Base-by-base conservation (phyloP, 2,888 invertebrate species). In the Lycaena phlaeas region DNA sequence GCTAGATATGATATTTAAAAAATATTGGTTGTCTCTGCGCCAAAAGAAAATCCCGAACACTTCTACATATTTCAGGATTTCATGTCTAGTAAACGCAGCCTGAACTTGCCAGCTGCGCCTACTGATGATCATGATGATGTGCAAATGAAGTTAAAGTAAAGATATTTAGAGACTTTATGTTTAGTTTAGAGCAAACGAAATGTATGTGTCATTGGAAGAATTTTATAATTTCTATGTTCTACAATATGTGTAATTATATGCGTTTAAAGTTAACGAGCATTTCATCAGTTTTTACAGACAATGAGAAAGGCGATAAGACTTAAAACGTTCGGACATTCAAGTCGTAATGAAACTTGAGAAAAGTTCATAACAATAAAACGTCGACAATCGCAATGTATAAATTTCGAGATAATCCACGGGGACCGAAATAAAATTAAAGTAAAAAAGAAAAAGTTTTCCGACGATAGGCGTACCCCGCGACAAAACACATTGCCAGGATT, bases 401-500 rank as follows among this genome's bases (percentile, higher is more conserved):
- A 54, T 44, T 40, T 38, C 46, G 48, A 51, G 61, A 68, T 68
- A 69, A 68, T 68, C 66, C 59, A 60, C 57, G 48, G 47, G 46
- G 56, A 54, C 61, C 59, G 60, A 73, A 76, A 78, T 72, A 70
- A 76, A 79, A 78, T 76, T 72, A 72, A 72, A 77, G 65, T 64
- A 68, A 69, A 73, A 63, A 62, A 58, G 59, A 66, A 72, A 68
- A 76, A 71, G 62, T 72, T 69, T 55, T 53, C 53, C 47, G 57
- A 68, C 68, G 71, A 78, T 77, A 82, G 72, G 64, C 61, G 59
- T 56, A 56, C 59, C 56, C 60, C 57, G 65, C 72, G 76, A 75
- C 76, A 76, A 77, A 79, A 82, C 79, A 81, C 77, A 81, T 79
- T 73, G 76, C 68, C 66, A 56, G 70, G 64, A 70, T 69, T 69